Conservation (phyloP, 2,888 invertebrate genomes). For the Ernsta delagoae region DNA sequence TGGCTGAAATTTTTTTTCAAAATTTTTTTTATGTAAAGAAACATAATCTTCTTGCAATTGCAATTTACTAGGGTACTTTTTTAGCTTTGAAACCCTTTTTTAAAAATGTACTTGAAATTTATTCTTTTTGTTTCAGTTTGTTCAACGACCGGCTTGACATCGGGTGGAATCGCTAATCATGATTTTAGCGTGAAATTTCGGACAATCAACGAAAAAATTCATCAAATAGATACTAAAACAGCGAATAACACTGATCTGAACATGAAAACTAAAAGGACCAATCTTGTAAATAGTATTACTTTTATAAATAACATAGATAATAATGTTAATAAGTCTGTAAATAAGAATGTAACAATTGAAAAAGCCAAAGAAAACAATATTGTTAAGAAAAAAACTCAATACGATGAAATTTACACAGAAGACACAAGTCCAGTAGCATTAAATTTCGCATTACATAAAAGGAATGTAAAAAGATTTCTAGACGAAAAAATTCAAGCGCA, state of each 20-base stretch:
- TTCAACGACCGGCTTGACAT: slow-evolving; percentile 59
- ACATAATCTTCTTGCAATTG: too few relatives aligned
- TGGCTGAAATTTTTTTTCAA: too few relatives aligned
- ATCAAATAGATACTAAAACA: slow-evolving; percentile 44
- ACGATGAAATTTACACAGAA: slow-evolving; percentile 52
- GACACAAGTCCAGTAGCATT: slow-evolving; percentile 47
- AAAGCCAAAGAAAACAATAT: slow-evolving; percentile 34
- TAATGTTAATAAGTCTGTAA: slow-evolving; percentile 42
- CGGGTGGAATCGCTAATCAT: slow-evolving; percentile 64
- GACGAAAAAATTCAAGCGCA: slow-evolving; percentile 38
- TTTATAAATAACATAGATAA: slow-evolving; percentile 40
- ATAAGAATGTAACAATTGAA: slow-evolving; percentile 40
- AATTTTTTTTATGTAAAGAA: too few relatives aligned
- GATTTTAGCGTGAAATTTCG: slow-evolving; percentile 47
- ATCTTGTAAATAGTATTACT: slow-evolving; percentile 46
- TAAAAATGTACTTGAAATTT: too few relatives aligned
- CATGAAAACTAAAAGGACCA: slow-evolving; percentile 51
- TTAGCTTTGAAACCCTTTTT: too few relatives aligned
- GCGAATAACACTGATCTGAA: slow-evolving; percentile 49
- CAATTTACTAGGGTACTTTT: too few relatives aligned
- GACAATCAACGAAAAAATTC: slow-evolving; percentile 43
- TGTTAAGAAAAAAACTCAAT: slow-evolving; percentile 25
- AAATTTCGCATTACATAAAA: slow-evolving; percentile 52
- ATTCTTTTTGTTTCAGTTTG: slow-evolving; percentile 66
- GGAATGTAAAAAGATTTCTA: slow-evolving; percentile 44